A percentile compares a stretch with the other conserved stretches of the same genome.
These are phyloP conservation scores for Drosophila antonietae DNA, from an alignment of 2,888 invertebrate species.

Conservation along the genomic window DNA sequence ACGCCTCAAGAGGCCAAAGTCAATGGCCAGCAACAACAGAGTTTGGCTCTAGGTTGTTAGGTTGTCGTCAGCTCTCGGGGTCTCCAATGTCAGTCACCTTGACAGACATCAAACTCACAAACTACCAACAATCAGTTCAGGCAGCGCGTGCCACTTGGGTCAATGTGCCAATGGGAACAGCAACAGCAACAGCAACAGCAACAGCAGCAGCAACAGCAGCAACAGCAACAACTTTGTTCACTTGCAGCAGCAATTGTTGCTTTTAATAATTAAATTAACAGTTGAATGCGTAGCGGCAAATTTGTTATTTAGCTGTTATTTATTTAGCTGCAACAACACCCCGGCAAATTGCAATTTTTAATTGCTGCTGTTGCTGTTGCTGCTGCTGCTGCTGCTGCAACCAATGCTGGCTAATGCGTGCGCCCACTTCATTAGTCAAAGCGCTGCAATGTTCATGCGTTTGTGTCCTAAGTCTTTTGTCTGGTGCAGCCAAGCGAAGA, in stretches of 20 bases:
- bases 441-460: slow-evolving; percentile 35
- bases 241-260: slow-evolving; percentile 22
- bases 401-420: slow-evolving; percentile 26
- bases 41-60: slow-evolving; percentile 23
- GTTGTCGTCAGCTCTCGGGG: slow-evolving; percentile 15
- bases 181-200: slow-evolving; percentile 3
- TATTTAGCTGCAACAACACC: slow-evolving; percentile 70
- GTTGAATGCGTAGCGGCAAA: slow-evolving; percentile 62
- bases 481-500: slow-evolving; percentile 13
- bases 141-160: slow-evolving; percentile 31
- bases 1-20: slow-evolving; percentile 48
- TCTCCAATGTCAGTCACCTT: slow-evolving; percentile 71
- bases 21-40: slow-evolving; percentile 41
- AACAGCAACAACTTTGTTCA: slow-evolving; percentile 8
- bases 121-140: slow-evolving; percentile 50
- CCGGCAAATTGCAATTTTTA: slow-evolving; percentile 44
- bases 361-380: slow-evolving; percentile 35
- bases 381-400: slow-evolving; percentile 14
- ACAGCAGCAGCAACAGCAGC: not conserved
- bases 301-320: slow-evolving; percentile 36
- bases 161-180: slow-evolving; percentile 42
- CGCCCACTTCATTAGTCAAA: slow-evolving; percentile 18
- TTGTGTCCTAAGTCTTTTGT: slow-evolving; percentile 54
- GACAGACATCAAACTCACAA: slow-evolving; percentile 41
- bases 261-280: slow-evolving; percentile 40